phyloP scores from a whole-genome alignment of 2,888 invertebrate genomes.

The Cheilosia vulpina region DNA sequence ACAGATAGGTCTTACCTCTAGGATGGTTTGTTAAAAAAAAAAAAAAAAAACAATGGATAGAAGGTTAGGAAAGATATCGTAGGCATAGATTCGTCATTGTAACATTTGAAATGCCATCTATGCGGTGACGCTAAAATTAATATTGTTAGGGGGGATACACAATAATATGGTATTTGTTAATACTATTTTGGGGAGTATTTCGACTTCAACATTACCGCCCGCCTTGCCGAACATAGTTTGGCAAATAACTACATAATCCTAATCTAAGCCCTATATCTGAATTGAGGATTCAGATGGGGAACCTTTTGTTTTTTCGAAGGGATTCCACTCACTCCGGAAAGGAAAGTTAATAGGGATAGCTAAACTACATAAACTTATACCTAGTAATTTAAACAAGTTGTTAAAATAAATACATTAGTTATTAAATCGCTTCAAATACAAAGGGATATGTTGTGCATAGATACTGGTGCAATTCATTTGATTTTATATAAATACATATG shows the following conservation, averaged over 20 bases:
- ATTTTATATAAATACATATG: no score
- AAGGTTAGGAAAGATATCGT: no score
- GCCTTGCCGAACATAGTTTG: not conserved
- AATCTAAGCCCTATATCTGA: conserved; percentile 1
- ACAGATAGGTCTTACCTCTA: no score
- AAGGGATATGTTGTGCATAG: not conserved
- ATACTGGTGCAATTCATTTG: not conserved
- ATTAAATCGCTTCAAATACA: not conserved
- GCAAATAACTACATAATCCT: not conserved
- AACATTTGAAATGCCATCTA: no score
- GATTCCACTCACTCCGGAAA: conserved; percentile 25
- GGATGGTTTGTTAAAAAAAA: no score
- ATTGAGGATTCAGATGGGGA: conserved; percentile 3
- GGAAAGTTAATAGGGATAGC: conserved; percentile 18
- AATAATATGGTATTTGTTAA: no score
- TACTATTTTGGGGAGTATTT: no score
- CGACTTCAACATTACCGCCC: no score
- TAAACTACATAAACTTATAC: not conserved
- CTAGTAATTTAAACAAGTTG: not conserved
- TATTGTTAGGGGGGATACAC: no score
- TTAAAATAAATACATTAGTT: not conserved
- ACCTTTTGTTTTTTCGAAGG: conserved; percentile 24
- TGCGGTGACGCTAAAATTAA: no score
- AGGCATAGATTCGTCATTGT: no score
- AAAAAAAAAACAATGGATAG: no score